These are phyloP conservation scores for Hypsibius dujardini DNA, from an alignment of 1,140 invertebrate genomes.

Conservation along the genomic window DNA sequence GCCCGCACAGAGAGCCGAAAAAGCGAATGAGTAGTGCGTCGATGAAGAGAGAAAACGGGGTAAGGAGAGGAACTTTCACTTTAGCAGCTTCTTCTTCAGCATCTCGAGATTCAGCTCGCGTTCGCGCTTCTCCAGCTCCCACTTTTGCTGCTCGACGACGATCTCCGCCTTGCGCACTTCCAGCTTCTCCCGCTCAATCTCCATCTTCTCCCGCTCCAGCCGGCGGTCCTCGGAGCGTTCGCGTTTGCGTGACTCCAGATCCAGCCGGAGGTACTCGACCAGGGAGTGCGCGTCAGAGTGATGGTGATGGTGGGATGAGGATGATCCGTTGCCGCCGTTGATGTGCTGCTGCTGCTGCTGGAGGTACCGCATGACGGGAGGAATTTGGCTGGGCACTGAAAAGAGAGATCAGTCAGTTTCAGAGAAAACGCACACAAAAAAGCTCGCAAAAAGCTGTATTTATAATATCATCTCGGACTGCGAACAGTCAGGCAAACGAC, in stretches of 20 bases:
- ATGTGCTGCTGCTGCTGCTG: too few relatives aligned
- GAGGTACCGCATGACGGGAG: too few relatives aligned
- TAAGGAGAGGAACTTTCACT: neutral
- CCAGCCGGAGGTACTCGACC: neutral
- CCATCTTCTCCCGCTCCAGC: constrained; percentile 4
- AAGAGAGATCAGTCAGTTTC: too few relatives aligned
- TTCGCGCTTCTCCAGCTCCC: constrained; percentile 5
- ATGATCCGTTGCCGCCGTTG: too few relatives aligned
- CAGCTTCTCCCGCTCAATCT: neutral
- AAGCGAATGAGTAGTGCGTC: too few relatives aligned
- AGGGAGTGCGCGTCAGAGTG: neutral
- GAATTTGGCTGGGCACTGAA: too few relatives aligned
- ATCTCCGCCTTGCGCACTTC: neutral
- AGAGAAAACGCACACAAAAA: too few relatives aligned
- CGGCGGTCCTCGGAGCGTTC: constrained; percentile 7
- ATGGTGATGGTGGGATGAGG: neutral
- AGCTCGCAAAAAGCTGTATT: too few relatives aligned
- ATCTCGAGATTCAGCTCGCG: constrained; percentile 1
- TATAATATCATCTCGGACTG: too few relatives aligned
- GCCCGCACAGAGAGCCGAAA: too few relatives aligned
- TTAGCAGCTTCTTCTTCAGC: neutral
- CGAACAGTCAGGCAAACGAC: too few relatives aligned
- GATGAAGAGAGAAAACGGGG: too few relatives aligned
- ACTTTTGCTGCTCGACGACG: constrained; percentile 4
- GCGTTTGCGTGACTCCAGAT: constrained; percentile 4